Base-by-base conservation (phyloP, 2,797 vertebrate genomes). In the Tenualosa ilisha region DNA sequence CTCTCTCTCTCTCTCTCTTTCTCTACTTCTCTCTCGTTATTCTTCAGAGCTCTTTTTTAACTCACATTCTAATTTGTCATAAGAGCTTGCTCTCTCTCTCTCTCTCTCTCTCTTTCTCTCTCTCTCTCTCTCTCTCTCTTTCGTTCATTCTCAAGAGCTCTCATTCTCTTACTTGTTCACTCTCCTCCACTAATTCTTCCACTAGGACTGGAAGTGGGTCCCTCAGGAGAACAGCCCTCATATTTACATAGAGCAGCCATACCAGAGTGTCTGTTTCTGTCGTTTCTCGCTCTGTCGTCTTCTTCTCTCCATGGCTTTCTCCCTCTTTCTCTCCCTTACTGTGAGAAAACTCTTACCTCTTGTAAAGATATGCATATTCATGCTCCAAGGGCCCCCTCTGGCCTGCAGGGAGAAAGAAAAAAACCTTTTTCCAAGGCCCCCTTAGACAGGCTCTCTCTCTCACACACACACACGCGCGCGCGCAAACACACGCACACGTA, bases 311-410 rank as follows among this genome's bases (percentile, higher is more conserved):
- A 9, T 84, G 65, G 81, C 43, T 82, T 31, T 82, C n/a, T 81
- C 68, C 26, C 31, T 31, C 43, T 82, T 31, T 82, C 89, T 91
- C 89, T 90, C 91, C 89, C 93, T 93, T 91, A 92, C 93, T 94
- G 94, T 95, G 95, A 95, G 94, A 96, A 95, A 94, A 91, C 93
- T 93, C 81, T 43, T 46, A 46, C 72, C 72, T 43, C 72, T 79
- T 79, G 72, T 22, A 46, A 2, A 12, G 40, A 79, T 22, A 92
- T 95, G 93, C 92, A 96, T 95, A 95, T 95, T 94, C 92, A 95
- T 94, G 84, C 75, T 82, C 82, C 84, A 81, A 81, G 82, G 81
- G 1, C 20, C 72, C 82, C 46, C 26, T 46, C 72, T 46, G 9
- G 50, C 65, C 82, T 50, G 37, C 83, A 50, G 20, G 59, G 22